Conservation (phyloP, 2,888 invertebrate species). For the Aricia artaxerxes region DNA sequence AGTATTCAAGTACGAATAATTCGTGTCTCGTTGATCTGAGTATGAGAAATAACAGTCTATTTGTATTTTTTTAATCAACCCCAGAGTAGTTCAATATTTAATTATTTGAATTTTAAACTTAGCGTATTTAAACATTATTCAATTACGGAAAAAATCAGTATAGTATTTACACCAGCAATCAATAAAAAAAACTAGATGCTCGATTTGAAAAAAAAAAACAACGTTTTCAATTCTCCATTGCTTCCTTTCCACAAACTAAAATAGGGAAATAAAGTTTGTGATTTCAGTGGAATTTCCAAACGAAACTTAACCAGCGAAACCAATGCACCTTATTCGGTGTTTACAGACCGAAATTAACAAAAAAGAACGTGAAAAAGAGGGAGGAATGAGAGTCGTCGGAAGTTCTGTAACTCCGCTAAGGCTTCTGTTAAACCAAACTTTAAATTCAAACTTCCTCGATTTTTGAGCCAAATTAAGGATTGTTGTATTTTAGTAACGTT, state of each 20-base stretch:
- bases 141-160: too few species aligned
- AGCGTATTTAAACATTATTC: too few species aligned
- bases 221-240: conserved; percentile 32
- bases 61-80: neutral
- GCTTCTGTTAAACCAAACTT: conserved; percentile 43
- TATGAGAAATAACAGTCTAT: neutral
- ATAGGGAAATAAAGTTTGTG: conserved; percentile 32
- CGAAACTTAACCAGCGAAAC: conserved; percentile 34
- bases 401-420: conserved; percentile 44
- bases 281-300: conserved; percentile 33
- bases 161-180: neutral
- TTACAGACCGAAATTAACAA: conserved; percentile 41
- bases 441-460: conserved; percentile 40
- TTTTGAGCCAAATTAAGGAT: conserved; percentile 40
- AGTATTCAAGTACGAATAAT: conserved; percentile 25
- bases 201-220: conserved; percentile 11
- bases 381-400: conserved; percentile 39
- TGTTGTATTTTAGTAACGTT: conserved; percentile 32
- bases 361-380: conserved; percentile 38
- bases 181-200: conserved; percentile 16
- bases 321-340: conserved; percentile 37
- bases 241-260: conserved; percentile 33
- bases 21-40: neutral
- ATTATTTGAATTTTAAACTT: neutral
- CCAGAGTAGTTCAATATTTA: neutral